Evolutionary conservation across 2,113 vertebrate genomes (phyloP).

Genomic region (Butastur rufipennis): DNA sequence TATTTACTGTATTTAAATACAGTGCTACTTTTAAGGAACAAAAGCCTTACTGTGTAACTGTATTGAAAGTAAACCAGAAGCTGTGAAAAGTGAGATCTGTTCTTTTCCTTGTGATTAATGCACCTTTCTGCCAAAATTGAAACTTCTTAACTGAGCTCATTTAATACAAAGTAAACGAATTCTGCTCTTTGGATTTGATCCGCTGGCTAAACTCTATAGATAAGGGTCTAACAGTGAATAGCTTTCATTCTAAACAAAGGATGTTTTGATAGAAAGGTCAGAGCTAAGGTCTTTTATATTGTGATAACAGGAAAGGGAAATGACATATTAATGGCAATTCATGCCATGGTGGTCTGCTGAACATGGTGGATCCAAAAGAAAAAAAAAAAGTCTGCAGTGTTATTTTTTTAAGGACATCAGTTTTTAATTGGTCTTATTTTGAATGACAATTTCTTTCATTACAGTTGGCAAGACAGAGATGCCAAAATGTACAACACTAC

Average conservation of each 20-base stretch:
- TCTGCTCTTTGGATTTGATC: constrained; percentile 82
- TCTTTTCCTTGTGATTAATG: constrained; percentile 85
- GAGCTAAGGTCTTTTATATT: constrained; percentile 78
- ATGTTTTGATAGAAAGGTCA: constrained; percentile 89
- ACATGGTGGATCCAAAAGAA: constrained; percentile 49
- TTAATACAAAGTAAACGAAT: constrained; percentile 87
- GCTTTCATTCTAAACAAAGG: constrained; percentile 84
- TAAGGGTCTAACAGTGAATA: constrained; percentile 78
- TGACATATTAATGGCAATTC: constrained; percentile 81
- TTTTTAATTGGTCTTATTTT: constrained; percentile 46
- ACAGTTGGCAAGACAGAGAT: neutral
- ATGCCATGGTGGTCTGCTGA: constrained; percentile 75
- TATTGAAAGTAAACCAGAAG: constrained; percentile 81
- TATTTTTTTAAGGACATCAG: constrained; percentile 16
- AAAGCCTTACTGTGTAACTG: constrained; percentile 80
- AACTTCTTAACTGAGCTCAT: constrained; percentile 82
- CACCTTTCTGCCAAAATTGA: constrained; percentile 84
- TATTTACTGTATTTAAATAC: constrained; percentile 88
- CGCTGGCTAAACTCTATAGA: constrained; percentile 79
- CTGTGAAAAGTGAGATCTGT: constrained; percentile 85
- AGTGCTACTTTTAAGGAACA: constrained; percentile 80
- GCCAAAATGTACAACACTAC: neutral
- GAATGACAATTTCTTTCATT: constrained; percentile 46
- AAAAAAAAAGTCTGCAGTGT: neutral
- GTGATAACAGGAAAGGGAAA: constrained; percentile 87